Evolutionary conservation across 2,113 vertebrate genomes (phyloP).

Genomic region (Phycodurus eques): DNA sequence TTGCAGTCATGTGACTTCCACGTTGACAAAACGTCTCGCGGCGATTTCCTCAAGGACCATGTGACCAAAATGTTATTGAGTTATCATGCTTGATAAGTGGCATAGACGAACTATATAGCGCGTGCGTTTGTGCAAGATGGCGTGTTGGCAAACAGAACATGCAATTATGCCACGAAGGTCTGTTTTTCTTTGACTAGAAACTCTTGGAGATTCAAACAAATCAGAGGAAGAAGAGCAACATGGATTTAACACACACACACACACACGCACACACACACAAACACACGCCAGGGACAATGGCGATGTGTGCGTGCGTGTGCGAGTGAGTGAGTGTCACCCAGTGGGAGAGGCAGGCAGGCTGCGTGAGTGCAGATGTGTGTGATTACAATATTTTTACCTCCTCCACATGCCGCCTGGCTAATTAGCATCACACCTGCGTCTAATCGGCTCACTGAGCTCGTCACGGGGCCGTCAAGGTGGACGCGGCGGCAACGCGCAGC

Average conservation of each 20-base stretch:
- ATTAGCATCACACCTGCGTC: constrained; percentile 82
- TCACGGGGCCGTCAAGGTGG: constrained; percentile 72
- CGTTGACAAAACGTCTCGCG: neutral
- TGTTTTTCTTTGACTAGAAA: neutral
- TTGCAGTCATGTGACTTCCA: neutral
- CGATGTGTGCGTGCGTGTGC: constrained; percentile 25
- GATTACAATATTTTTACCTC: constrained; percentile 82
- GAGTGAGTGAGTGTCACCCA: constrained; percentile 52
- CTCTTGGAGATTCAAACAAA: neutral
- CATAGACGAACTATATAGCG: neutral
- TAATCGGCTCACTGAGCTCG: constrained; percentile 81
- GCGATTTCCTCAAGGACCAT: neutral
- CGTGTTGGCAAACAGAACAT: neutral
- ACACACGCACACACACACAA: neutral
- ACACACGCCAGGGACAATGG: constrained; percentile 28
- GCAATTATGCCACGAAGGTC: neutral
- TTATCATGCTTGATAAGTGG: neutral
- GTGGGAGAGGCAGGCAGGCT: constrained; percentile 60
- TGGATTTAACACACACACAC: neutral
- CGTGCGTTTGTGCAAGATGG: neutral
- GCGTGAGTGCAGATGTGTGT: constrained; percentile 73
- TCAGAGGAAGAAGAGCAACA: neutral
- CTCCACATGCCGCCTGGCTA: constrained; percentile 71
- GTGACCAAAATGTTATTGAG: too few relatives aligned
- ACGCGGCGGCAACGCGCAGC: constrained; percentile 25